Base-by-base conservation (phyloP, 1,140 invertebrate species). In the Diplogasteroides magnus region DNA sequence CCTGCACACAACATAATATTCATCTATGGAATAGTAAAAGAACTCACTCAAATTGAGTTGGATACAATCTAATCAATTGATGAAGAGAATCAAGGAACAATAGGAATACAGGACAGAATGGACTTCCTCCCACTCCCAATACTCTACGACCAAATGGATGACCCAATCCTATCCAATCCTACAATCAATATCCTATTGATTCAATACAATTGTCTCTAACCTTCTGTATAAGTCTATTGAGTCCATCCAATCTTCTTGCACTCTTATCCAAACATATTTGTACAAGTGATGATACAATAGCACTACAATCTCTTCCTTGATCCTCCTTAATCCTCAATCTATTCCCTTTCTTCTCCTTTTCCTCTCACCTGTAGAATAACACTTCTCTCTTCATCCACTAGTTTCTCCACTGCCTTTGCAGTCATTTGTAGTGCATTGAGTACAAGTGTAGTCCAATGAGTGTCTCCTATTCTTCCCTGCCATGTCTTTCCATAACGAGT, bases 231-330 rank as follows among this genome's bases (percentile, higher is more conserved):
- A 48, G 37, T 19, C 37, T 48, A 6, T 48, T 6, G 6, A 48
- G 37, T 48, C 37, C 37, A 48, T 48, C 37, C 37, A 48, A 6
- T 48, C 37, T 48, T 19, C 37, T 48, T 19, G 37, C 37, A 11
- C 19, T 6, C 37, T 48, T 48, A 58, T 72, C 65, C 29, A 31
- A 48, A 31, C 70, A 72, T 1, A 72, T 32, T 31, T 72, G 70
- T 2, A 60, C 59, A 1, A 72, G 29, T 28, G 58, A 62, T 0
- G 64, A 31, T 0, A 72, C 48, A 19, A 72, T 60, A 2, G 61
- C 60, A 13, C 64, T 55, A 1, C 62, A 2, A 59, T 72, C 70
- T 58, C 15, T 25, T 37, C 70, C 66, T n/a, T 72, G 64, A 6
- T 60, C 37, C 28, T 72, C 70, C 67, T 55, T 28, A 71, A 61